Base-by-base conservation (phyloP, 1,140 invertebrate genomes). In the Macrotrachela quadricornifera region DNA sequence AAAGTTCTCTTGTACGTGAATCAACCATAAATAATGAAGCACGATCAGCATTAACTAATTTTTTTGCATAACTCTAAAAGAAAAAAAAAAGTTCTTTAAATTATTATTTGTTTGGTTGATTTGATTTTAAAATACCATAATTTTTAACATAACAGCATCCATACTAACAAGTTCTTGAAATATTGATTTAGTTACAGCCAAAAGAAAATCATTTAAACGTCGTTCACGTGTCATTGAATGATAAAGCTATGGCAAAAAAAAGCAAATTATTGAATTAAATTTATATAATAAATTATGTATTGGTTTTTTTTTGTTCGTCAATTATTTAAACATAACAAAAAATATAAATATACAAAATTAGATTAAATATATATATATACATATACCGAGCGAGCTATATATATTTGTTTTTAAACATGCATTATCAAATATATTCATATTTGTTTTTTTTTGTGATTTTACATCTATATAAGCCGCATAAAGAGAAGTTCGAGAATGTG, bases 101-200 rank as follows among this genome's bases (percentile, higher is more conserved):
- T 15, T 6, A 53, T 10, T 56, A 18, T 13, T 50, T 17, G 1
- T 13, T 4, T 4, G 6, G 15, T 11, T n/a, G n/a, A 16, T 13
- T 21, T 18, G 18, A 1, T 1, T 45, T 54, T 17, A 10, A 36
- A 62, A 61, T 63, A 74, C 73, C 72, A 85, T 79, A 46, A 85
- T 80, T 64, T 81, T 82, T 64, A 81, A 79, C 14, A 85, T 82
- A 0, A 85, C 71, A 18, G 75, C 74, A 60, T 85, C 82, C 74
- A 85, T 80, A 57, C 78, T 81, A 40, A 82, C 77, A 75, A 85
- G 84, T 59, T 85, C 81, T 74, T 83, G 80, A 59, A 75, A 76
- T 47, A 76, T 74, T 14, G 73, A 75, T 54, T 78, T 80, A 46
- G 80, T 78, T 10, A 82, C 80, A 45, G 76, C 73, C 36, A 82